Conservation (phyloP, 2,797 vertebrate species). For the Siniperca scherzeri region DNA sequence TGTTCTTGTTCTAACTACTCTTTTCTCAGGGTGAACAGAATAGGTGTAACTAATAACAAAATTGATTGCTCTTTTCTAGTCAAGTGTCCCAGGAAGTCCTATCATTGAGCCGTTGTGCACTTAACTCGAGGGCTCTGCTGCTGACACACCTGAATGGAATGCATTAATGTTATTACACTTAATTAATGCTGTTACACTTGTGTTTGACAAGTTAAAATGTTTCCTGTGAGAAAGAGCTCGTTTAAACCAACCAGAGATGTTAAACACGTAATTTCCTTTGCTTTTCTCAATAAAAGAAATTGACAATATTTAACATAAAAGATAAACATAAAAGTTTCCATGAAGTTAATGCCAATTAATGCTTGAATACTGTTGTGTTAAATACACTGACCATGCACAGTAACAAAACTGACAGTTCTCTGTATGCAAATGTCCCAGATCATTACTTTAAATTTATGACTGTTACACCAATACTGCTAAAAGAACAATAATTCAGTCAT, state of each 20-base stretch:
- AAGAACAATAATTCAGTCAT: background rate
- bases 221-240: background rate
- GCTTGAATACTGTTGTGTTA: background rate
- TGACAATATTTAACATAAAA: too few relatives aligned
- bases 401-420: background rate
- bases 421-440: background rate
- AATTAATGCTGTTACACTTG: too few relatives aligned
- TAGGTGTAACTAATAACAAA: background rate
- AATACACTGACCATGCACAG: background rate
- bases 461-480: background rate
- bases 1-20: background rate
- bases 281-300: background rate
- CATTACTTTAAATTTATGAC: background rate
- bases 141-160: background rate
- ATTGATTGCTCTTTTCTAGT: background rate
- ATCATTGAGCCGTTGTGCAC: background rate
- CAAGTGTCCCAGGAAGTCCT: background rate
- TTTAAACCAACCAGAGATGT: background rate
- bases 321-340: background rate
- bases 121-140: background rate
- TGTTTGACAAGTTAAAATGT: background rate
- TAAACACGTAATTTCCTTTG: background rate
- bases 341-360: background rate
- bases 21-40: background rate
- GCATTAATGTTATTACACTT: background rate